Evolutionary conservation across 1,140 invertebrate genomes (phyloP).

Genomic region (Procambarus virginalis): DNA sequence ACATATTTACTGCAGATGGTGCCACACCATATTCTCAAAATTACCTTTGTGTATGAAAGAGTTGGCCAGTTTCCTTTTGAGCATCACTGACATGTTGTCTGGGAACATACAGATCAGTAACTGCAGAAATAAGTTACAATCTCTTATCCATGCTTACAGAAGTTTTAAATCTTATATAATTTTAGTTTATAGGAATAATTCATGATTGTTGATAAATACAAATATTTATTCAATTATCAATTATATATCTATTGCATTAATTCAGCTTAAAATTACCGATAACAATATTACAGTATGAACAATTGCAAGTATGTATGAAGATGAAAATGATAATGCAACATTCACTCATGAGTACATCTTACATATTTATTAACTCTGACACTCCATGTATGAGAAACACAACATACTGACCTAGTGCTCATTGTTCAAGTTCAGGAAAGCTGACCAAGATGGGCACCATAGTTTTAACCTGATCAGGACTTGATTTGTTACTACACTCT

Average conservation of each 20-base stretch:
- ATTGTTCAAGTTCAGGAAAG: neutral
- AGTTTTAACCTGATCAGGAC: neutral
- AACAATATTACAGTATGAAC: neutral
- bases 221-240: neutral
- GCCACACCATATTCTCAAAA: no score
- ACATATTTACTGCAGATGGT: no score
- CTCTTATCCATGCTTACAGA: no score
- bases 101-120: no score
- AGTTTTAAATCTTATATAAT: no score
- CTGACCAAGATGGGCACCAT: neutral
- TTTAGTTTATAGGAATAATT: neutral
- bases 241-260: neutral
- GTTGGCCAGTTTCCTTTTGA: no score
- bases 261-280: neutral
- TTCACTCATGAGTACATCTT: neutral
- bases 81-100: no score
- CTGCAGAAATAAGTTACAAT: no score
- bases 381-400: neutral
- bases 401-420: conserved; percentile 5
- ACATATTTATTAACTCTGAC: neutral
- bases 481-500: neutral
- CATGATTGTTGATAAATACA: neutral
- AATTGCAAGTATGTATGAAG: neutral
- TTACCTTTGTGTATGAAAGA: no score
- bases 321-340: neutral